Evolutionary conservation across 2,888 invertebrate genomes (phyloP).

Genomic region (Leptura quadrifasciata): DNA sequence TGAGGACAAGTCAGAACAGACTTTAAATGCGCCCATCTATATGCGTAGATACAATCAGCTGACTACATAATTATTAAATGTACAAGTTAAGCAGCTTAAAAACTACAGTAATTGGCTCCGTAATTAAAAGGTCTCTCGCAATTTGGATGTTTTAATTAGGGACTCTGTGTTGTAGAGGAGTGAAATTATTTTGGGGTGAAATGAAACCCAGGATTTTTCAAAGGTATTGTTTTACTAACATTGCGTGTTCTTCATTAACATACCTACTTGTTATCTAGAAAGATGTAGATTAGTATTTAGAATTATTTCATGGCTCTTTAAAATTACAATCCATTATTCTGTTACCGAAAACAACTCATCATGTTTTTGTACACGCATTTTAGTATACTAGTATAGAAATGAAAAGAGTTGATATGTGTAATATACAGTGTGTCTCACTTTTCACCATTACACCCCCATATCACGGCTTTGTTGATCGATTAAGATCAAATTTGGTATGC

Average conservation of each 20-base stretch:
- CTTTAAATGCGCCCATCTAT: constrained; percentile 63
- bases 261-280: background rate
- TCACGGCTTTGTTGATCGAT: no score
- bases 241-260: background rate
- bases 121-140: constrained; percentile 67
- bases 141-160: constrained; percentile 69
- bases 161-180: constrained; percentile 51
- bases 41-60: constrained; percentile 67
- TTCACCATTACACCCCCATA: no score
- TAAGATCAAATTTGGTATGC: no score
- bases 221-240: background rate
- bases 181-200: background rate
- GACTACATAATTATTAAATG: constrained; percentile 67
- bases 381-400: no score
- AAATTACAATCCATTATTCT: background rate
- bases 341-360: background rate
- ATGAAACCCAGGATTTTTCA: constrained; percentile 4
- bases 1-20: constrained; percentile 19
- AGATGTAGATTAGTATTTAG: background rate
- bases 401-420: no score
- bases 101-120: constrained; percentile 67
- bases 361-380: no score
- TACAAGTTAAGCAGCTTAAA: constrained; percentile 67
- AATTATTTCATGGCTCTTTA: background rate
- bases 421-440: no score